phyloP scores from a whole-genome alignment of 2,888 invertebrate species.

The Anaspis maculata region DNA sequence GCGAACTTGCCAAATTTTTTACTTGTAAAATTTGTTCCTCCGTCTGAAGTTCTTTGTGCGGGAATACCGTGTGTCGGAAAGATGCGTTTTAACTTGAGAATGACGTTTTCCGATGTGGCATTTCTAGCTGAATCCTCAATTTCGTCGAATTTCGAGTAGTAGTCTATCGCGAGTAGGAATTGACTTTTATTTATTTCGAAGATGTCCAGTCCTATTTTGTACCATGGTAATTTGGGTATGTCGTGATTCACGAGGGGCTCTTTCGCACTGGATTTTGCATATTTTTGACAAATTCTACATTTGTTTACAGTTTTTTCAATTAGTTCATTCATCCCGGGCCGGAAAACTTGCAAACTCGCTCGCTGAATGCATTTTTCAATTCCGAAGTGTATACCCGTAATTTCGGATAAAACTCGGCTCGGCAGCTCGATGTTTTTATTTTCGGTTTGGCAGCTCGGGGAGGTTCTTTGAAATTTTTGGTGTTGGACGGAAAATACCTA shows the following conservation, averaged over 20 bases:
- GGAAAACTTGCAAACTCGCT: conserved; percentile 1
- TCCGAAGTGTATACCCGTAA: conserved; percentile 6
- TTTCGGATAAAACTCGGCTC: too few species aligned
- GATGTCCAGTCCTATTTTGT: conserved; percentile 6
- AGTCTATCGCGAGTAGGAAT: conserved; percentile 8
- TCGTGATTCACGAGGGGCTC: conserved; percentile 4
- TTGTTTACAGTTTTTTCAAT: conserved; percentile 2
- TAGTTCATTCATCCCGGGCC: conserved; percentile 1
- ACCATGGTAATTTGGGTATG: conserved; percentile 4
- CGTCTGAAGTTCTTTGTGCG: conserved; percentile 12
- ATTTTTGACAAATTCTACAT: conserved; percentile 4
- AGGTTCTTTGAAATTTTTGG: too few species aligned
- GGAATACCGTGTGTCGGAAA: conserved; percentile 15
- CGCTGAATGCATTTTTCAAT: conserved; percentile 4
- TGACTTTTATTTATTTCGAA: conserved; percentile 3
- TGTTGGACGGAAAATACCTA: too few species aligned
- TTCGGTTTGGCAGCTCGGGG: too few species aligned
- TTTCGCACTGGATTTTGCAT: conserved; percentile 5
- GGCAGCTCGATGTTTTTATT: too few species aligned
- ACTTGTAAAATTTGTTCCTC: conserved; percentile 7
- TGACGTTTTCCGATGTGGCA: conserved; percentile 5
- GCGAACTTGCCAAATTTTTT: conserved; percentile 6
- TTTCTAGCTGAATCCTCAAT: conserved; percentile 5
- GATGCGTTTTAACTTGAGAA: conserved; percentile 10
- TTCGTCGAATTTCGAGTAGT: conserved; percentile 11